Evolutionary conservation across 64 coral and sea anemone genomes (phyloP).

Genomic region (Actinia tenebrosa): DNA sequence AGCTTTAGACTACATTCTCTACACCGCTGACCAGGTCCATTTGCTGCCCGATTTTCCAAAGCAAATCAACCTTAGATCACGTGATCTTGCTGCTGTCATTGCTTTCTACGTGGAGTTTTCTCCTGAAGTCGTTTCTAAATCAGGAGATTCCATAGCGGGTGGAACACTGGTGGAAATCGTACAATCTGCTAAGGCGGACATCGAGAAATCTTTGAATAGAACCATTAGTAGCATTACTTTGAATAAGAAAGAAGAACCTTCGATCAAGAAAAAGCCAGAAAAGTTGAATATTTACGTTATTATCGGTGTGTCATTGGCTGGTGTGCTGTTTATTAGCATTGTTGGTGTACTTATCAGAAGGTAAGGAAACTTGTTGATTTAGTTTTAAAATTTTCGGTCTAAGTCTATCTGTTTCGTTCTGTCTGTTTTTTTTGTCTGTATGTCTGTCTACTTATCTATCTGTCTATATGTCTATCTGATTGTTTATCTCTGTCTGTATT

Average conservation of each 20-base stretch:
- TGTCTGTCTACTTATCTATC: neutral
- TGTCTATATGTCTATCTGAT: neutral
- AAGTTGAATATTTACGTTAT: neutral
- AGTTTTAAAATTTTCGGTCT: neutral
- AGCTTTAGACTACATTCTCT: neutral
- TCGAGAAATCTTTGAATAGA: neutral
- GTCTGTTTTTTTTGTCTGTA: neutral
- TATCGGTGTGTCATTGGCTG: neutral
- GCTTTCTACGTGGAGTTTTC: constrained; percentile 36
- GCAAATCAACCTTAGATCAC: neutral
- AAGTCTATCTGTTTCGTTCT: neutral
- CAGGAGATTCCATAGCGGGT: neutral
- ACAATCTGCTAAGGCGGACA: neutral
- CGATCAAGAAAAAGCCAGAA: neutral
- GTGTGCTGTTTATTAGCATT: neutral
- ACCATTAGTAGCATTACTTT: neutral
- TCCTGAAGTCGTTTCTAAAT: neutral
- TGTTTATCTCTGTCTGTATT: neutral
- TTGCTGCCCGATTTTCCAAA: constrained; percentile 31
- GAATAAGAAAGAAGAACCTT: neutral
- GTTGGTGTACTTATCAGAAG: neutral
- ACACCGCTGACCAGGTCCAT: constrained; percentile 21
- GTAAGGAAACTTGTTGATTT: neutral
- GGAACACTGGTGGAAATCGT: neutral
- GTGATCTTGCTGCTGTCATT: neutral